Percentiles rank a stretch among this genome's conserved stretches.
Conservation (phyloP, 2,888 invertebrate genomes). For the Zygogramma bicolorata region DNA sequence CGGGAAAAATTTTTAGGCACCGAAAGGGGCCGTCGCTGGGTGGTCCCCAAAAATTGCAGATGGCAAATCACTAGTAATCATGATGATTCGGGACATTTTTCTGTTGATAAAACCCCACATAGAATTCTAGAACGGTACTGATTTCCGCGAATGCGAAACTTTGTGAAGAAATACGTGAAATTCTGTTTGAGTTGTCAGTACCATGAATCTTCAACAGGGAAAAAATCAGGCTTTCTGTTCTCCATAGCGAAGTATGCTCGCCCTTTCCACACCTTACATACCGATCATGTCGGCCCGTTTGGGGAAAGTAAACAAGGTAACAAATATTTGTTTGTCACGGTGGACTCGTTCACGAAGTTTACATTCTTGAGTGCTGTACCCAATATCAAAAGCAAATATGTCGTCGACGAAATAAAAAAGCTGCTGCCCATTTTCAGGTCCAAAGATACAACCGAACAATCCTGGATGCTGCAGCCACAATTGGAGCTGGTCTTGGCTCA, state of each 20-base stretch:
- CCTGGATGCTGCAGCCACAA: background rate
- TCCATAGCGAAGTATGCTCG: conserved; percentile 33
- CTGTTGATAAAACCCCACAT: conserved; percentile 21
- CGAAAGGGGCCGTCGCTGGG: conserved; percentile 21
- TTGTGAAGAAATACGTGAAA: conserved; percentile 28
- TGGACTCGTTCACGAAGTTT: conserved; percentile 36
- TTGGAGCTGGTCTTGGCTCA: background rate
- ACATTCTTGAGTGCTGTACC: conserved; percentile 16
- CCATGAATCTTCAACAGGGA: conserved; percentile 8
- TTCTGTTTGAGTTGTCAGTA: conserved; percentile 23
- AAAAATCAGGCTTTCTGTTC: conserved; percentile 30
- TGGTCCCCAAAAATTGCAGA: conserved; percentile 45
- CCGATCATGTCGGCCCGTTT: conserved; percentile 37
- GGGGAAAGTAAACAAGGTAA: conserved; percentile 27
- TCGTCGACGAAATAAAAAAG: background rate
- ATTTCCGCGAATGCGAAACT: conserved; percentile 31
- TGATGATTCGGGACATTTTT: conserved; percentile 40
- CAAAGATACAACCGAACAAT: conserved; percentile 29
- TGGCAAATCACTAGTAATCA: conserved; percentile 49
- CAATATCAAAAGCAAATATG: background rate
- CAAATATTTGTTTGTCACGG: conserved; percentile 21
- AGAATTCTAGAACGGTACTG: conserved; percentile 17
- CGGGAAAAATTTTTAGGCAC: conserved; percentile 31
- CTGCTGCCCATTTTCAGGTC: conserved; percentile 9
- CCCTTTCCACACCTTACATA: conserved; percentile 40